Evolutionary conservation across 1,140 invertebrate species (phyloP).

Genomic region (Helicorthomorpha holstii): DNA sequence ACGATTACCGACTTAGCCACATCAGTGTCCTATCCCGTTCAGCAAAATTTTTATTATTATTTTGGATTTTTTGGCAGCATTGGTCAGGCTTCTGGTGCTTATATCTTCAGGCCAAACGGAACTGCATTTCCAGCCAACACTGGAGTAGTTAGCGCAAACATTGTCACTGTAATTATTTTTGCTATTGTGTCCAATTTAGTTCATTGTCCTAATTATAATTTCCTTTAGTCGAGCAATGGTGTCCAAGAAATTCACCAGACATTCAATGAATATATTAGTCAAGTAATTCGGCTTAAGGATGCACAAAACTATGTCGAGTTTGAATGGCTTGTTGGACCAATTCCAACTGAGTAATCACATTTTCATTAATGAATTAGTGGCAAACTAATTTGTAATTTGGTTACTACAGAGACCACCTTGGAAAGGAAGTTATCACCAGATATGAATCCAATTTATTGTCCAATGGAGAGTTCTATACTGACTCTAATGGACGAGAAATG

Average conservation of each 20-base stretch:
- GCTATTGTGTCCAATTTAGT: too few relatives aligned
- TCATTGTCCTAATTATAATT: too few relatives aligned
- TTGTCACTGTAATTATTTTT: background rate
- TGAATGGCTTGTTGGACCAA: too few relatives aligned
- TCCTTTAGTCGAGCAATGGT: too few relatives aligned
- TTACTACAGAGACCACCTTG: slow-evolving; percentile 41
- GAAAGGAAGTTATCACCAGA: slow-evolving; percentile 65
- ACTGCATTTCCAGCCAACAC: slow-evolving; percentile 17
- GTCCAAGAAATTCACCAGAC: slow-evolving; percentile 60
- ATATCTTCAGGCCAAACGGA: slow-evolving; percentile 56
- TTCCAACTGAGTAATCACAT: slow-evolving; percentile 16
- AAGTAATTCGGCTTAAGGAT: slow-evolving; percentile 63
- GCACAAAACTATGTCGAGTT: slow-evolving; percentile 39
- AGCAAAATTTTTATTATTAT: slow-evolving; percentile 62
- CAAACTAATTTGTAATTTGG: slow-evolving; percentile 16
- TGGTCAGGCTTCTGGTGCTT: slow-evolving; percentile 47
- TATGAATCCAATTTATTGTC: slow-evolving; percentile 40
- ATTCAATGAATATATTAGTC: slow-evolving; percentile 55
- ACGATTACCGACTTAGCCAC: slow-evolving; percentile 21
- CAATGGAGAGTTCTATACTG: slow-evolving; percentile 65
- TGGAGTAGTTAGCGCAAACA: background rate
- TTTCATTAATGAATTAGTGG: too few relatives aligned
- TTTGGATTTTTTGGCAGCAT: slow-evolving; percentile 32
- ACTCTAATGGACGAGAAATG: slow-evolving; percentile 83
- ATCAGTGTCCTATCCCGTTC: slow-evolving; percentile 22